Conservation (phyloP, 2,888 invertebrate species). For the Lypha dubia region DNA sequence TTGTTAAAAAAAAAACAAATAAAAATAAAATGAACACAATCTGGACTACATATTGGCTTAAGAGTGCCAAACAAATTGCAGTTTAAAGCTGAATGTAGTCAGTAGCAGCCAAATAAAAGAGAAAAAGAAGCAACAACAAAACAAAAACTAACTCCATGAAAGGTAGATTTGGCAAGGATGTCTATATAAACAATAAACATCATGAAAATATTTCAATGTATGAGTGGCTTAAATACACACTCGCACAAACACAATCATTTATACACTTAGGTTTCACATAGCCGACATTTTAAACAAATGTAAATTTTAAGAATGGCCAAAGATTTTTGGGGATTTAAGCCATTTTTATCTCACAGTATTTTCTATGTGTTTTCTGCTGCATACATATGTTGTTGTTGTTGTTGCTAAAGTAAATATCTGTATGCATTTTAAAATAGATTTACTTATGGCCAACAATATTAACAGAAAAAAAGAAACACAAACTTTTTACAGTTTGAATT, state of each 20-base stretch:
- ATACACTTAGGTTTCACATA: not conserved
- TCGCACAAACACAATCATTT: not conserved
- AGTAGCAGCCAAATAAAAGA: conserved; percentile 50
- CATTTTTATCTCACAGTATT: not conserved
- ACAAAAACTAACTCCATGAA: conserved; percentile 62
- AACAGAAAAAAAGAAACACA: not conserved
- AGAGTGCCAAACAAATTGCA: conserved; percentile 71
- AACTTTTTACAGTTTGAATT: not conserved
- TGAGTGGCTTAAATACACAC: not conserved
- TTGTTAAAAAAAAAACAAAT: not conserved
- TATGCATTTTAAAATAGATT: conserved; percentile 59
- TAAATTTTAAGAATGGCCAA: conserved; percentile 54
- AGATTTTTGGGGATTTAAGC: conserved; percentile 13
- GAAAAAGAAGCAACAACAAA: not conserved
- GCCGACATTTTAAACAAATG: conserved; percentile 16
- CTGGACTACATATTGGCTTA: conserved; percentile 67
- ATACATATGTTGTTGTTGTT: too few species aligned
- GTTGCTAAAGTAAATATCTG: conserved; percentile 59
- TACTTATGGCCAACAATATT: conserved; percentile 57
- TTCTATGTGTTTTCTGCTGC: conserved; percentile 15
- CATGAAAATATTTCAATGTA: conserved; percentile 46
- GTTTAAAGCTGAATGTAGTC: conserved; percentile 62
- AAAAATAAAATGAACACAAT: conserved; percentile 51
- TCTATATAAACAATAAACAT: conserved; percentile 71
- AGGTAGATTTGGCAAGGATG: conserved; percentile 72